Evolutionary conservation across 2,113 vertebrate genomes (phyloP), one percentile per base, ranked within the genome.

Genomic region (Microtus richardsoni): DNA sequence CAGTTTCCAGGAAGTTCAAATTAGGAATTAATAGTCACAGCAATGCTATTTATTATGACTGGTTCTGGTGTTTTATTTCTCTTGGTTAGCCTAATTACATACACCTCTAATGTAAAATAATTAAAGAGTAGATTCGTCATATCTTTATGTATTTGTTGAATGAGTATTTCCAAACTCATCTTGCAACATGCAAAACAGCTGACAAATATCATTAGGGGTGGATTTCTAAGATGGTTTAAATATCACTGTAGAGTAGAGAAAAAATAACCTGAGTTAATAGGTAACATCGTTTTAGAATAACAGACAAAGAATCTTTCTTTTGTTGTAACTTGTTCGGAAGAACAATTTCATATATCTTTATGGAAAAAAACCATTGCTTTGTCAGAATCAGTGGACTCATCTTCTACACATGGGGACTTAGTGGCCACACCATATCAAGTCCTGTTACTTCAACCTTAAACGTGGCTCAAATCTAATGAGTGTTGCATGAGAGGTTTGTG

Each of bases 221-320:
- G 89, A 17, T n/a, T 88, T 95, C 93, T 33, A 64, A 33, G 30
- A 14, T 44, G 36, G 54, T 91, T 95, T 19, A 91, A 88, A 77
- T 95, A 90, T 11, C 10, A 62, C 36, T 44, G 5, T 24, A 28
- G 39, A 91, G 66, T 30, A 62, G 30, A 36, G 80, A 44, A 71
- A 91, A 54, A 89, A n/a, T 73, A 26, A 73, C 22, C 24, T 22
- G 4, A 77, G 7, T 86, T 70, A 83, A 39, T 90, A 83, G 36
- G 41, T 62, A 84, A 36, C 64, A 22, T 79, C 6, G 0, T 47
- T 78, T n/a, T 83, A 89, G 41, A 90, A 79, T 75, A 93, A 89
- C n/a, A 73, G 9, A 21, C 7, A 58, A 5, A 26, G 0, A 19
- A 39, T 21, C 2, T 24, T 74, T 70, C 9, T 77, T 54, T 79